Percentiles rank a stretch among this genome's conserved stretches.
Evolutionary conservation across 1,140 invertebrate species (phyloP).

Genomic region (Brachionus rotundiformis): DNA sequence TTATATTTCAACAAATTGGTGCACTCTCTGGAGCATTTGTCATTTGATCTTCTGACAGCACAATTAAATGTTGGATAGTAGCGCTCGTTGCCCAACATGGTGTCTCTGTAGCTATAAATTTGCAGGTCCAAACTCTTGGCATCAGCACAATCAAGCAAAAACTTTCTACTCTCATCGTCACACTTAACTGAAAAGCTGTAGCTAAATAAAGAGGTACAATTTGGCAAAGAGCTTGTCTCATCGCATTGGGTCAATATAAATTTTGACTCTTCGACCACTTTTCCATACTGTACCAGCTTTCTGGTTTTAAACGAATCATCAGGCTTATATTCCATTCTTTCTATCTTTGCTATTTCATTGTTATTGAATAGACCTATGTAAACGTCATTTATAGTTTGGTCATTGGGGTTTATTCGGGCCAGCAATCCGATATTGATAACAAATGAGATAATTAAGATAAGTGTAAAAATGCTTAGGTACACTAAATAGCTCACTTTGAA

Average conservation of each 20-base stretch:
- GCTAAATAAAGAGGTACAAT: neutral
- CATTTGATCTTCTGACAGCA: slow-evolving; percentile 8
- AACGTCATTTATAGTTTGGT: neutral
- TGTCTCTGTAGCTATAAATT: neutral
- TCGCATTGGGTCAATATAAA: neutral
- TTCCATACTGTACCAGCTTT: neutral
- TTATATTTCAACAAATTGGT: neutral
- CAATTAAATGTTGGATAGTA: slow-evolving; percentile 1
- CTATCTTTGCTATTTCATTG: neutral
- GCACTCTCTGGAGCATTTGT: neutral
- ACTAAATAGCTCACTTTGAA: neutral
- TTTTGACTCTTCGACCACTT: neutral
- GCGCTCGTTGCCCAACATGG: neutral
- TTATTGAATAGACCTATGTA: neutral
- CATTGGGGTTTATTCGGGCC: neutral
- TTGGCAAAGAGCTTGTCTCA: neutral
- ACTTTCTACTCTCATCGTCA: neutral
- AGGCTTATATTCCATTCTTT: neutral
- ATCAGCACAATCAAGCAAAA: neutral
- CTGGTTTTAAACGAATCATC: neutral
- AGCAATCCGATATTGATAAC: neutral
- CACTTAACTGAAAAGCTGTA: neutral
- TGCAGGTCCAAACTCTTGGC: neutral
- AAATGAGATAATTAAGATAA: neutral
- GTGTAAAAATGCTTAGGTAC: neutral